phyloP scores from a whole-genome alignment of 37 sponge, comb jelly and placozoan species.

The Beroe forskalii region DNA sequence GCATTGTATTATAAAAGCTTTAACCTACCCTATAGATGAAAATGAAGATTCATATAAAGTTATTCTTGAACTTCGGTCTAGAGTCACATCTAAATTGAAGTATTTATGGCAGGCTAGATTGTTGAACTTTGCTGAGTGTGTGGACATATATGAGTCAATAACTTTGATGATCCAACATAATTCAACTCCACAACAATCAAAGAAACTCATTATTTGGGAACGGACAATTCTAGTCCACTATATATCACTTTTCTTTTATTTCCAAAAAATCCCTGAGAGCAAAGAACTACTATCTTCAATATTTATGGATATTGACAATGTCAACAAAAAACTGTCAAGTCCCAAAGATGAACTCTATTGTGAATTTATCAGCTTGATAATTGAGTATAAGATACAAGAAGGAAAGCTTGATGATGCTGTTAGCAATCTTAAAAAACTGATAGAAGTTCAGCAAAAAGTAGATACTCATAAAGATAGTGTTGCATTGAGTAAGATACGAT shows the following conservation, averaged over 20 bases:
- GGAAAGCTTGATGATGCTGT: constrained; percentile 34
- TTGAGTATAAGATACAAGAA: constrained; percentile 49
- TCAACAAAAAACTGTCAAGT: constrained; percentile 6
- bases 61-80: background rate
- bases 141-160: constrained; percentile 33
- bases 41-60: background rate
- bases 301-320: background rate
- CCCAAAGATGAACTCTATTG: constrained; percentile 42
- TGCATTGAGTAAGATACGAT: background rate
- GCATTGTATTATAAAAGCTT: background rate
- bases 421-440: background rate
- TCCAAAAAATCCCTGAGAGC: background rate
- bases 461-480: background rate
- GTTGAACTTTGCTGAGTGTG: constrained; percentile 1
- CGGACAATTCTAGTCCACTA: constrained; percentile 25
- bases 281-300: background rate
- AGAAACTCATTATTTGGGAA: background rate
- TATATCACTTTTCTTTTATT: constrained; percentile 42
- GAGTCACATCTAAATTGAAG: constrained; percentile 11
- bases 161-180: background rate
- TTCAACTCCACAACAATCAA: background rate
- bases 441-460: background rate
- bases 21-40: background rate
- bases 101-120: constrained; percentile 17
- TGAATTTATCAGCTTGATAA: constrained; percentile 33